Percentiles rank a stretch among this genome's conserved stretches.
Evolutionary conservation across 2,888 invertebrate genomes (phyloP).

Genomic region (Teleiodes luculella): DNA sequence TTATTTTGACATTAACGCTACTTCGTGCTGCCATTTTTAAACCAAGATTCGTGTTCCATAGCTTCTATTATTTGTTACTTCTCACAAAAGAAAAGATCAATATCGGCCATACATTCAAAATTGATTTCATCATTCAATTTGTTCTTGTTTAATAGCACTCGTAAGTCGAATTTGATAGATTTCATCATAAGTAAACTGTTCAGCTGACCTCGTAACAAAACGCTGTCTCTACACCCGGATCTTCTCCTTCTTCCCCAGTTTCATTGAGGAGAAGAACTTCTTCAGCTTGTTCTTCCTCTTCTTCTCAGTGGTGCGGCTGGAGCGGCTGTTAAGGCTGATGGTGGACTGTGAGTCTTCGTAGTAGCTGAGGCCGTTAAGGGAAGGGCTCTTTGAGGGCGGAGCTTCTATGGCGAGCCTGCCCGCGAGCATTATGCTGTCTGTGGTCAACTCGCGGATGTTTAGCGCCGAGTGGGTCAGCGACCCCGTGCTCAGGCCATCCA

Average conservation of each 20-base stretch:
- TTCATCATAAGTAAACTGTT: no score
- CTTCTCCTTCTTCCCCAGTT: slow-evolving; percentile 9
- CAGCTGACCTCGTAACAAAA: neutral
- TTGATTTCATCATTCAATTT: no score
- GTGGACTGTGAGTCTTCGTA: slow-evolving; percentile 26
- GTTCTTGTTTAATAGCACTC: no score
- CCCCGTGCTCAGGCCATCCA: slow-evolving; percentile 22
- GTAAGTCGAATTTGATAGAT: no score
- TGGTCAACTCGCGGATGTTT: slow-evolving; percentile 37
- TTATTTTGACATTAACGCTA: no score
- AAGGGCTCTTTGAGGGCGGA: slow-evolving; percentile 25
- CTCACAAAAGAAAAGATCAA: no score
- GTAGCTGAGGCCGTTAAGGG: slow-evolving; percentile 32
- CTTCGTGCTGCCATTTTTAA: no score
- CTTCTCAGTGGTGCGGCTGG: slow-evolving; percentile 14
- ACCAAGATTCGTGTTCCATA: no score
- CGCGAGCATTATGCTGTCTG: neutral
- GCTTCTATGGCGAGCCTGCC: slow-evolving; percentile 22
- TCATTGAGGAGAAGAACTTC: slow-evolving; percentile 1
- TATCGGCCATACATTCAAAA: no score
- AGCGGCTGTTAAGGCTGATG: slow-evolving; percentile 30
- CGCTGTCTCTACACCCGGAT: neutral
- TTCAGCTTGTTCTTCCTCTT: neutral
- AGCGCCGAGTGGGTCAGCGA: slow-evolving; percentile 30
- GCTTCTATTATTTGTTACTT: no score